These are phyloP conservation scores for Gonatopus flavifemur DNA, from an alignment of 1,140 invertebrate species.

Conservation along the genomic window DNA sequence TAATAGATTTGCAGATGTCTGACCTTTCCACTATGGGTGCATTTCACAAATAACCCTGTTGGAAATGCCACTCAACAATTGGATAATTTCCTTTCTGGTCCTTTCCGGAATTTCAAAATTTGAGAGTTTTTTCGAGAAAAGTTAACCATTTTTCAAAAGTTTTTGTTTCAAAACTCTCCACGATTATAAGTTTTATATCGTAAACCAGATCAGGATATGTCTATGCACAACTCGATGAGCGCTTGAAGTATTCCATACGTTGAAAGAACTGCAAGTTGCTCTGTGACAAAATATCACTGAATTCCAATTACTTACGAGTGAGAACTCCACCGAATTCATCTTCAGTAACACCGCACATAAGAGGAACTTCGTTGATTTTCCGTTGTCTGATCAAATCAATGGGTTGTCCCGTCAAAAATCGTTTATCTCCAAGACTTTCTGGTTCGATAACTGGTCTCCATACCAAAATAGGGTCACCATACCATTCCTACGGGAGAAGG, in stretches of 20 bases:
- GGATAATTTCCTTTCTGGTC: too few relatives aligned
- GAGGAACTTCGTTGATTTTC: slow-evolving; percentile 64
- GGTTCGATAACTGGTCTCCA: slow-evolving; percentile 69
- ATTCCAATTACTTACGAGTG: slow-evolving; percentile 53
- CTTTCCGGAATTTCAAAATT: too few relatives aligned
- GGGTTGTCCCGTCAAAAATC: slow-evolving; percentile 64
- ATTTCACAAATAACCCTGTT: too few relatives aligned
- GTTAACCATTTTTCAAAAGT: too few relatives aligned
- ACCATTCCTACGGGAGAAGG: slow-evolving; percentile 58
- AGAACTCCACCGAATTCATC: slow-evolving; percentile 63
- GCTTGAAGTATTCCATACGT: neutral
- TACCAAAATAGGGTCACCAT: slow-evolving; percentile 62
- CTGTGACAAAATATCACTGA: slow-evolving; percentile 61
- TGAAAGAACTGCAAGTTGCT: slow-evolving; percentile 48
- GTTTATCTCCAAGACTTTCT: slow-evolving; percentile 63
- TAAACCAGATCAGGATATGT: too few relatives aligned
- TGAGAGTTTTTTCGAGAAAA: too few relatives aligned
- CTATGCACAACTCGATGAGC: neutral
- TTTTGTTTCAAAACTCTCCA: neutral
- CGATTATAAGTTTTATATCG: too few relatives aligned
- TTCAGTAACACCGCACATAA: slow-evolving; percentile 65
- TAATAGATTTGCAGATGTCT: too few relatives aligned
- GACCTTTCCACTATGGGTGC: too few relatives aligned
- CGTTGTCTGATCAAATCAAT: slow-evolving; percentile 58
- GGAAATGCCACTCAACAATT: too few relatives aligned